Evolutionary conservation across 2,888 invertebrate species (phyloP), one percentile per base, ranked within the genome.

Genomic region (Plemyria rubiginata): DNA sequence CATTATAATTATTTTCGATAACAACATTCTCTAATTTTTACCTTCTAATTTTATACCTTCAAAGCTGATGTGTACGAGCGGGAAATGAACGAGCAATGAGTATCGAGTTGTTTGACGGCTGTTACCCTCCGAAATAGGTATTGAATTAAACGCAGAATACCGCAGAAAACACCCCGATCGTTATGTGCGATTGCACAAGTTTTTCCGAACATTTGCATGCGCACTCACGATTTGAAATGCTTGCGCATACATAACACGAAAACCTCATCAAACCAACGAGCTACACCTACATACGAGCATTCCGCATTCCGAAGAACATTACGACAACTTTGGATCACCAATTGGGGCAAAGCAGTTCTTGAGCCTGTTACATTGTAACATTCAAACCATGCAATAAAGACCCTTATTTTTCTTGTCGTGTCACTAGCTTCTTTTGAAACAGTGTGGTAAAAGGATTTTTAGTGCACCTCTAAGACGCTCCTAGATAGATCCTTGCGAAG

Each of bases 121-220:
- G n/a, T n/a, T n/a, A n/a, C n/a, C n/a, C n/a, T n/a, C n/a, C n/a
- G n/a, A n/a, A 9, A 9, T 11, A 11, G 11, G 13, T 29, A 49
- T 13, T 49, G 6, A 51, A 51, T 51, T 8, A 46, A 46, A 52
- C 15, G 29, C 57, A 53, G 57, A 57, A 60, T 59, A 53, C 55
- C 49, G 40, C 28, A 40, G 60, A 54, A 65, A 59, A 58, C 55
- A 54, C 52, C 54, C 54, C 60, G 56, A 59, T 64, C 38, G 58
- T 66, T 60, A 67, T 65, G 59, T 65, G 52, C 45, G 58, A 67
- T 70, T 67, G 60, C 62, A 62, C 60, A 69, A 69, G 59, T 67
- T 60, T 54, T 65, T 56, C 28, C 16, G 29, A 53, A 60, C 50
- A 66, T 67, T 62, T 66, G 62, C 64, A 66, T 64, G 59, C 54